phyloP scores from a whole-genome alignment of 2,797 vertebrate genomes.

The Coreius guichenoti region DNA sequence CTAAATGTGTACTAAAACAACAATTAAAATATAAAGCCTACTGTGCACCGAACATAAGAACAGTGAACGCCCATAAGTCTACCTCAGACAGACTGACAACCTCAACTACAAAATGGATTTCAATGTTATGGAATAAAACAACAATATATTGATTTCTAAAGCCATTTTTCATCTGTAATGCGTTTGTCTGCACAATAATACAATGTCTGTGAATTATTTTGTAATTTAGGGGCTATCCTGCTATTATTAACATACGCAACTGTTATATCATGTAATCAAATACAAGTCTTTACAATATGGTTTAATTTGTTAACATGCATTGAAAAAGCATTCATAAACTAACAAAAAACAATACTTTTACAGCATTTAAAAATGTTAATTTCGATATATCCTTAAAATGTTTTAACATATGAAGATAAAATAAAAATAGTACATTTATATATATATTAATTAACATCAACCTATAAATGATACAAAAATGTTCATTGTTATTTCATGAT shows the following conservation, averaged over 20 bases:
- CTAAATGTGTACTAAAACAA: too few species aligned
- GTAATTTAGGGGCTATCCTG: neutral
- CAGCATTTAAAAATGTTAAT: neutral
- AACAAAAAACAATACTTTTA: neutral
- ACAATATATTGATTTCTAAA: neutral
- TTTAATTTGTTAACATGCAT: neutral
- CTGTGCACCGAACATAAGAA: too few species aligned
- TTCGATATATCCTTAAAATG: neutral
- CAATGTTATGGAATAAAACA: too few species aligned
- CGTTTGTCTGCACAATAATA: neutral
- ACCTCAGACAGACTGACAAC: too few species aligned
- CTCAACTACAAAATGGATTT: too few species aligned
- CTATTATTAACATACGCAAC: neutral
- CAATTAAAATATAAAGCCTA: too few species aligned
- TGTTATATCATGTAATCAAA: neutral
- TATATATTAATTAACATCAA: neutral
- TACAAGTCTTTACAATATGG: neutral
- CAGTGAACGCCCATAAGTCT: too few species aligned
- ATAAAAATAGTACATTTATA: neutral
- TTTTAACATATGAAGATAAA: neutral
- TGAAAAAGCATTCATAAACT: neutral
- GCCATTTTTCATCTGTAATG: neutral
- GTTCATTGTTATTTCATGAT: neutral
- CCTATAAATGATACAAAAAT: neutral
- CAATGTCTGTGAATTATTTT: neutral